phyloP scores from a whole-genome alignment of 2,113 vertebrate genomes.

The Odocoileus hemionus region DNA sequence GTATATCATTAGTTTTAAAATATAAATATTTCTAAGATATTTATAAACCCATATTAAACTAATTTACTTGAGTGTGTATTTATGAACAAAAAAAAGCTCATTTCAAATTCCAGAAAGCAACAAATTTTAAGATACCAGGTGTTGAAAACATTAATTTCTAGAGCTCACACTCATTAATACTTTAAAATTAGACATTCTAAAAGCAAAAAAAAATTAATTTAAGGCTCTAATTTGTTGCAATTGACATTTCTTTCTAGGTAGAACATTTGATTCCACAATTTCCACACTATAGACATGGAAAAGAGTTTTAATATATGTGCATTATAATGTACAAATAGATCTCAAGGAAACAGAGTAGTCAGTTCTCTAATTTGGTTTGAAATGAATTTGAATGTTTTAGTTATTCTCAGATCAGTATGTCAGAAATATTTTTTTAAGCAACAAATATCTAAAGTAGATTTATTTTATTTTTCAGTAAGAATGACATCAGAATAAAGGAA shows the following conservation, averaged over 20 bases:
- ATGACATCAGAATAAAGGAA: not conserved
- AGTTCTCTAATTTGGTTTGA: not conserved
- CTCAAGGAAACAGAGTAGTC: not conserved
- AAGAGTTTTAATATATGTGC: not conserved
- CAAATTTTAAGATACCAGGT: not conserved
- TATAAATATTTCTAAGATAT: not conserved
- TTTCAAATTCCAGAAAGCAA: not conserved
- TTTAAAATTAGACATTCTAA: slow-evolving; percentile 14
- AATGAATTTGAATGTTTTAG: not conserved
- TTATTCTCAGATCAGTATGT: not conserved
- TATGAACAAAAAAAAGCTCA: not conserved
- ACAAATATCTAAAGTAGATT: not conserved
- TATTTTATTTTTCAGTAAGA: slow-evolving; percentile 13
- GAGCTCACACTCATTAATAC: not conserved
- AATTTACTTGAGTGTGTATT: not conserved
- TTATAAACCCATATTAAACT: not conserved
- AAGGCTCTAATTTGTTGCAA: not conserved
- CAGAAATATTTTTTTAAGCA: not conserved
- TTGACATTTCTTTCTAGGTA: not conserved
- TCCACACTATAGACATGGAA: not conserved
- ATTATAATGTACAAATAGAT: not conserved
- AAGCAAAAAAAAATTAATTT: not conserved
- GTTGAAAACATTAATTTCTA: not conserved
- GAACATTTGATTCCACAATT: not conserved
- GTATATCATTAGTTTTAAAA: not conserved